A percentile compares a stretch with the other conserved stretches of the same genome.
These are phyloP conservation scores for Todiramphus saurophagus DNA, from an alignment of 2,113 vertebrate genomes.

Conservation along the genomic window DNA sequence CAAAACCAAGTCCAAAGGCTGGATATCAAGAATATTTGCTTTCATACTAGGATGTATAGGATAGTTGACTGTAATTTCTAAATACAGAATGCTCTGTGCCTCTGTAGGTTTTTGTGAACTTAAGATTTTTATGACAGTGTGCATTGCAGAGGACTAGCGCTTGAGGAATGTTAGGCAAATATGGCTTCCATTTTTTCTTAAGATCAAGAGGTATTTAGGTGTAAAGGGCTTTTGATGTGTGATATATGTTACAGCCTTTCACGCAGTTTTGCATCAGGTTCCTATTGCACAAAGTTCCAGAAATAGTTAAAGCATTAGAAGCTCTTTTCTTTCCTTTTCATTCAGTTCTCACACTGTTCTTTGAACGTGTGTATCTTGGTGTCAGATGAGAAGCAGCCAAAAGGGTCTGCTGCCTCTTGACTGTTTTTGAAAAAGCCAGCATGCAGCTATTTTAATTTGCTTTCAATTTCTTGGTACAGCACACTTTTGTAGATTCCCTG, in stretches of 20 bases:
- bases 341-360: neutral
- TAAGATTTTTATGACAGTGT: neutral
- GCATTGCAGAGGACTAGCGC: neutral
- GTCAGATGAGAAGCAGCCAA: neutral
- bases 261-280: neutral
- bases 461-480: neutral
- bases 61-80: neutral
- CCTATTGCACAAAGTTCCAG: neutral
- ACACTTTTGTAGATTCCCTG: rapidly evolving
- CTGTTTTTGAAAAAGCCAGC: neutral
- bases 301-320: neutral
- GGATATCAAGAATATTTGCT: neutral
- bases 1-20: neutral
- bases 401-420: neutral
- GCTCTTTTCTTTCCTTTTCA: neutral
- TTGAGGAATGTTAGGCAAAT: neutral
- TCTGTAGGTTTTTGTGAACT: neutral
- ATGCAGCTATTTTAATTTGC: neutral
- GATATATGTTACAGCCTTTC: neutral
- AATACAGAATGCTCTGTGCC: neutral
- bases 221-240: neutral
- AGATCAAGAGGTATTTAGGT: neutral
- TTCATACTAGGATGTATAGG: neutral
- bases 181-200: neutral
- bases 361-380: neutral